Conservation (phyloP, 1,140 invertebrate species). For the Eupeodes corollae region DNA sequence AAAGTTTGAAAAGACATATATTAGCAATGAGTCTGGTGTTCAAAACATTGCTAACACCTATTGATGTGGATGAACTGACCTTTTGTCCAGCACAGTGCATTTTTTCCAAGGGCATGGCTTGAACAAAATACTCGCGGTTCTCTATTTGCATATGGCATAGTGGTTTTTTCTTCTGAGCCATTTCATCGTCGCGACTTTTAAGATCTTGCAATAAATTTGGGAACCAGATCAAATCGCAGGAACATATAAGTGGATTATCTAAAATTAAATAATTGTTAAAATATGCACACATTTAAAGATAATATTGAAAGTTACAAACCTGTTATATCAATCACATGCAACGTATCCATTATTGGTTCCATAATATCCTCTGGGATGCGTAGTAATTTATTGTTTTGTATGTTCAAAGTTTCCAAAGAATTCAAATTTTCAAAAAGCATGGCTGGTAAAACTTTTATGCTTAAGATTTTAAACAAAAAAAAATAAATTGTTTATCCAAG, state of each 20-base stretch:
- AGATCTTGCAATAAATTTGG: constrained; percentile 63
- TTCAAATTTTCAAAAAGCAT: constrained; percentile 77
- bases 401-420: constrained; percentile 72
- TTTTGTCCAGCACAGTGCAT: constrained; percentile 67
- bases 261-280: constrained; percentile 2
- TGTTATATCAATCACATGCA: constrained; percentile 73
- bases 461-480: constrained; percentile 32
- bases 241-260: constrained; percentile 82
- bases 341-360: constrained; percentile 73
- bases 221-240: constrained; percentile 81
- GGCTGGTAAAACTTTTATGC: constrained; percentile 64
- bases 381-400: constrained; percentile 76
- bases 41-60: constrained; percentile 32
- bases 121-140: constrained; percentile 67
- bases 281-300: too few species aligned
- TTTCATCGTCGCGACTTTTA: constrained; percentile 66
- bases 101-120: constrained; percentile 64
- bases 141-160: constrained; percentile 62
- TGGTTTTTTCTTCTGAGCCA: constrained; percentile 74
- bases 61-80: constrained; percentile 32
- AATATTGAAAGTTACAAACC: too few species aligned
- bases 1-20: constrained; percentile 5
- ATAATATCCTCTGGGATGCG: constrained; percentile 78
- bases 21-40: constrained; percentile 14
- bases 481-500: constrained; percentile 2